Percentiles rank a stretch among this genome's conserved stretches.
Evolutionary conservation across 1,140 invertebrate species (phyloP).

Genomic region (Tetraneura akinire): DNA sequence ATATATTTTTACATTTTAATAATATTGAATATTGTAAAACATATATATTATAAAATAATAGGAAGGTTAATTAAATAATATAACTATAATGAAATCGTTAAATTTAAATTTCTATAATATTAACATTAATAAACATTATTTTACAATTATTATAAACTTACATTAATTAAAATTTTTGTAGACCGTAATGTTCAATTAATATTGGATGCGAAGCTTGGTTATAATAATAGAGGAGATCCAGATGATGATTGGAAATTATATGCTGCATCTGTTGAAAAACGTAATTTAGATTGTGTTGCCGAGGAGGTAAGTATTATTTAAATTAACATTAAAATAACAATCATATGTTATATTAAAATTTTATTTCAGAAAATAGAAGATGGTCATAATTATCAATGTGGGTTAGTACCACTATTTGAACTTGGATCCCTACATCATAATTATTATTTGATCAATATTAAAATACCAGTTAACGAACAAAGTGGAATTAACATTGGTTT

Average conservation of each 20-base stretch:
- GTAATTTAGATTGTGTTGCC: constrained; percentile 76
- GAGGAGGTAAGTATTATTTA: constrained; percentile 55
- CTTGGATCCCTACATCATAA: constrained; percentile 95
- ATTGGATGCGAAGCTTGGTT: constrained; percentile 83
- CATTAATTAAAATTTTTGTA: no score
- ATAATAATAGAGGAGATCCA: constrained; percentile 78
- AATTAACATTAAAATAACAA: constrained; percentile 17
- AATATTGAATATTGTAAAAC: no score
- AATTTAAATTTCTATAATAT: no score
- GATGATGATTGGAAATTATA: constrained; percentile 80
- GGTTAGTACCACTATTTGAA: constrained; percentile 91
- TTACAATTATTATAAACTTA: no score
- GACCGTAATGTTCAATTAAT: constrained; percentile 67
- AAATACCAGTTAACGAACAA: constrained; percentile 75
- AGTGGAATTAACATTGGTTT: constrained; percentile 76
- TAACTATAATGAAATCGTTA: no score
- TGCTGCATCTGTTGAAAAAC: constrained; percentile 74
- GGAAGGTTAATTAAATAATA: no score
- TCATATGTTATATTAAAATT: constrained; percentile 40
- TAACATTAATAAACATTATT: no score
- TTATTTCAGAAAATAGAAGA: constrained; percentile 66
- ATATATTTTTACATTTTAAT: no score
- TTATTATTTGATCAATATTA: constrained; percentile 93
- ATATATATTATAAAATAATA: no score
- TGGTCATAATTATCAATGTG: constrained; percentile 85